A percentile compares a stretch with the other conserved stretches of the same genome.
phyloP scores from a whole-genome alignment of 1,140 invertebrate species.

The Coboldia fuscipes region DNA sequence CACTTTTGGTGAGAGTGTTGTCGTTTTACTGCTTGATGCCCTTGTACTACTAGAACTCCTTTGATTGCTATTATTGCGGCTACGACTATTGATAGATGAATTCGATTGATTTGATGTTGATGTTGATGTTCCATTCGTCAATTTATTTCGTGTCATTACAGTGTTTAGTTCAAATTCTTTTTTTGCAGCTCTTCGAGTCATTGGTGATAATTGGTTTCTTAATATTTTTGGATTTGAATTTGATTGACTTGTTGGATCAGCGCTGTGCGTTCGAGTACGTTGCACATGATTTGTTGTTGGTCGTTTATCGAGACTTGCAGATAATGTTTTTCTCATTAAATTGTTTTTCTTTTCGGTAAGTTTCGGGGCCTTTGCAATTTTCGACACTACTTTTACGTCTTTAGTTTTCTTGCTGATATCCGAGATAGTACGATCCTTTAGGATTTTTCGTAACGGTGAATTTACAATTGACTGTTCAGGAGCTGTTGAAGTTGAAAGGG shows the following conservation, averaged over 20 bases:
- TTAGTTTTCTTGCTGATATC: too few species aligned
- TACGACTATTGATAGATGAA: background rate
- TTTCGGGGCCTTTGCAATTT: too few species aligned
- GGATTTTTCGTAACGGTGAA: too few species aligned
- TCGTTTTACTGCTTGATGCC: background rate
- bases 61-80: background rate
- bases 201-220: conserved; percentile 1
- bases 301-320: too few species aligned
- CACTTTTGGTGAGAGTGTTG: background rate
- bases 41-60: background rate
- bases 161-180: conserved; percentile 6
- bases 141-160: conserved; percentile 11
- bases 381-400: too few species aligned
- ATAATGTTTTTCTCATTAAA: too few species aligned
- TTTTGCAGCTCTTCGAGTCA: conserved; percentile 10
- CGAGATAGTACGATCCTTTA: too few species aligned
- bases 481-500: too few species aligned
- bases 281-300: too few species aligned
- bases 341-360: too few species aligned
- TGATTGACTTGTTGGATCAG: background rate
- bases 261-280: too few species aligned
- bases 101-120: background rate
- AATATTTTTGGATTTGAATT: background rate
- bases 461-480: too few species aligned
- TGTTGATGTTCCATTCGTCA: background rate